Evolutionary conservation across 2,888 invertebrate species (phyloP), one percentile per base, ranked within the genome.

Genomic region (Odontocolon sp.): DNA sequence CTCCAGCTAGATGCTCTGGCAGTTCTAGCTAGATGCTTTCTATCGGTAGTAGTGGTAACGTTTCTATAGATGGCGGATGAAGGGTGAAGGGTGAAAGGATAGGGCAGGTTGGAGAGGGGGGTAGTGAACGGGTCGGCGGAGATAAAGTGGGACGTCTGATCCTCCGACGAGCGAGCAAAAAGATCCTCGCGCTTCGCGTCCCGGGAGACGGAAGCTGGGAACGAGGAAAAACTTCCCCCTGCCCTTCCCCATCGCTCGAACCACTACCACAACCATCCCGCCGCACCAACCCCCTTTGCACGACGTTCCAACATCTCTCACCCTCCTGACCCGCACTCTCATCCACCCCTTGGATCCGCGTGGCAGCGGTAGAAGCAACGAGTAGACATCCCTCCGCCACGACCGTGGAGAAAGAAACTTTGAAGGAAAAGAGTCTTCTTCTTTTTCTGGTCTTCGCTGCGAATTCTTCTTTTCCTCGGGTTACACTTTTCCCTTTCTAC

Each of bases 91-190:
- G 85, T 85, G 89, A 80, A 54, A 42, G 90, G 92, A 91, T 54
- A 92, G 56, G 56, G 42, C 16, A 54, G 72, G 61, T 59, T 31
- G 75, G 78, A 87, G 90, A 88, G 89, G n/a, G n/a, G n/a, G 90
- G 89, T 88, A 91, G 92, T 90, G 92, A 92, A 92, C 92, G 92
- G 91, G 90, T 90, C 92, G 92, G 92, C 91, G 90, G 81, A 86
- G 90, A 90, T 90, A 90, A 90, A 90, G 90, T 89, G 88, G 90
- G 88, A 89, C 88, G 90, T 89, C 90, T 89, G 90, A 89, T 89
- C 90, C 89, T 89, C 89, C 87, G 88, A 85, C 87, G 88, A 89
- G 88, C 87, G 87, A 89, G 89, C 88, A 90, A 90, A 90, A 90
- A 90, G 90, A 90, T 90, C 87, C 80, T 69, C 63, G 76, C 80